phyloP scores from a whole-genome alignment of 2,113 vertebrate species.

The Heptranchias perlo region DNA sequence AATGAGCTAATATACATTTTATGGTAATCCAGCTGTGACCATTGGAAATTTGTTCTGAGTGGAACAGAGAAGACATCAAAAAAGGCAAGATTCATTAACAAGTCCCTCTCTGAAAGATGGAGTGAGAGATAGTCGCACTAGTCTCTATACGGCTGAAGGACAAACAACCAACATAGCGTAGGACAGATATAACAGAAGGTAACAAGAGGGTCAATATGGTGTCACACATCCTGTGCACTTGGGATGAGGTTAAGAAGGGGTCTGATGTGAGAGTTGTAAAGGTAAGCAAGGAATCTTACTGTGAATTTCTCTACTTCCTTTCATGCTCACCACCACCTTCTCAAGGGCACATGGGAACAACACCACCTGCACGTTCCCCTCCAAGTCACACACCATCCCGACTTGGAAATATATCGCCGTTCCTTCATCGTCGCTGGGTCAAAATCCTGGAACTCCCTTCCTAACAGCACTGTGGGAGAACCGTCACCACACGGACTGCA shows the following conservation, averaged over 20 bases:
- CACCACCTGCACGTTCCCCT: too few species aligned
- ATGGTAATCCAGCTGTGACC: constrained; percentile 23
- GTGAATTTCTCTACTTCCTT: background rate
- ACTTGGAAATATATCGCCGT: too few species aligned
- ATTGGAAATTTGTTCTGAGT: background rate
- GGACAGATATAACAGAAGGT: background rate
- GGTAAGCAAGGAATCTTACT: background rate
- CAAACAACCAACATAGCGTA: background rate
- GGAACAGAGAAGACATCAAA: background rate
- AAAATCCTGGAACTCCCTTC: too few species aligned
- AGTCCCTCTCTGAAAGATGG: background rate
- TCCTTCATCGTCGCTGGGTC: too few species aligned
- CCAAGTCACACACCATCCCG: too few species aligned
- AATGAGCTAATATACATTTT: constrained; percentile 28
- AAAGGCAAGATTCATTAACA: background rate
- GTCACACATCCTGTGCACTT: background rate
- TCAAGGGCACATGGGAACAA: too few species aligned
- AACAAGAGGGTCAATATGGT: background rate
- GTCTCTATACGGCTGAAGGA: background rate
- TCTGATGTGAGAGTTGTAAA: background rate
- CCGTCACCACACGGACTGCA: too few species aligned
- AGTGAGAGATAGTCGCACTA: background rate
- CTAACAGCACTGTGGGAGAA: too few species aligned
- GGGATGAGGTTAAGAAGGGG: background rate
- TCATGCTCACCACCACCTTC: too few species aligned